Base-by-base conservation (phyloP, 92 coral and sea anemone genomes). In the Porites lobata region DNA sequence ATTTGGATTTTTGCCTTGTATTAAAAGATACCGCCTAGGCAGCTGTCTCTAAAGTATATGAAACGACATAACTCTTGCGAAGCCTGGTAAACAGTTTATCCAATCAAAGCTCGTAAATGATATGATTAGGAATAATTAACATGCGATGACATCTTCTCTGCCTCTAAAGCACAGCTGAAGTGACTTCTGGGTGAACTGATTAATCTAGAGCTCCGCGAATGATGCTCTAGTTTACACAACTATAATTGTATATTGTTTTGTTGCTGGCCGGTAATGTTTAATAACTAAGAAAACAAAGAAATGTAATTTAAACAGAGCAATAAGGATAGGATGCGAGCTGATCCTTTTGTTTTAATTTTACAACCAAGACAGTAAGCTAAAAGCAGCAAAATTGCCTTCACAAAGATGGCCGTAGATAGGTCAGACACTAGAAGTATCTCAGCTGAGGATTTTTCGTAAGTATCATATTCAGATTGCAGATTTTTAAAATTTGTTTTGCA, bases 361-460 rank as follows among this genome's bases (percentile, higher is more conserved):
- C 14, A 56, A 14, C 11, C 11, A 56, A 14, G 13, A 56, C 13
- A 10, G 61, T 14, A 56, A 56, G 24, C 24, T 22, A 22, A 22
- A 22, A 22, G 3, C 61, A 3, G 15, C 13, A 9, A 8, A 56
- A 10, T 56, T 56, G 14, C 15, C 61, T 56, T 56, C 11, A 56
- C 15, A 10, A 56, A 56, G 11, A 56, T 56, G 11, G 13, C 68
- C 22, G 17, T 20, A 6, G 14, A 24, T n/a, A 82, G 70, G 86
- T 71, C 86, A 7, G 13, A 59, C 47, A 38, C 47, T 7, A 50
- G 19, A 38, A 82, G 58, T 7, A 61, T 15, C 43, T 14, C 14
- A 29, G 18, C 19, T 43, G 78, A 32, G 69, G 77, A 82, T 26
- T 57, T 58, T 82, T 74, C 86, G 86, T 82, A 71, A 82, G 86